Evolutionary conservation across 2,888 invertebrate species (phyloP).

Genomic region (Uloborus plumipes): DNA sequence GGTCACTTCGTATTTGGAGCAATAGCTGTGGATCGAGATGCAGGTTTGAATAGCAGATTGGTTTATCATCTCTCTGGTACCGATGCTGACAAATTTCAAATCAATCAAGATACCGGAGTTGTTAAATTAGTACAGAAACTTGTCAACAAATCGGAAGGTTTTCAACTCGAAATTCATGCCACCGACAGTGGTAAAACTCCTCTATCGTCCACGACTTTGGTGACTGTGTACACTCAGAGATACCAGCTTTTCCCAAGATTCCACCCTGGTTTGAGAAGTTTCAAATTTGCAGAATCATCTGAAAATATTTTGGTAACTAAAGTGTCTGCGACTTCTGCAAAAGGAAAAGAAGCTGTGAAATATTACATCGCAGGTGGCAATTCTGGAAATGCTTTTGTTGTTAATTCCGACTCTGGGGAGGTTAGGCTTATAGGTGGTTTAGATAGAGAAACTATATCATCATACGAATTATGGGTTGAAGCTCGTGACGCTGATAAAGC

Average conservation of each 20-base stretch:
- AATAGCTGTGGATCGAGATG: constrained; percentile 86
- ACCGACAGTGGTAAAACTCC: constrained; percentile 83
- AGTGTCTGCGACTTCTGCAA: constrained; percentile 84
- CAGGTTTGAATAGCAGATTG: constrained; percentile 85
- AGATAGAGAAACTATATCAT: constrained; percentile 86
- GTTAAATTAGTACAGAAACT: constrained; percentile 83
- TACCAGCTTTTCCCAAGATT: constrained; percentile 86
- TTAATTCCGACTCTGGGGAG: constrained; percentile 84
- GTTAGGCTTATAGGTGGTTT: constrained; percentile 85
- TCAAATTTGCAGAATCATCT: constrained; percentile 75
- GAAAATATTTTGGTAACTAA: constrained; percentile 78
- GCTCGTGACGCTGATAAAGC: constrained; percentile 82
- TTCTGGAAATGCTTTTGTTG: constrained; percentile 85
- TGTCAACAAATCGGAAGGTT: constrained; percentile 73
- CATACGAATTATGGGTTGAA: constrained; percentile 93
- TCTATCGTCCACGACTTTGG: constrained; percentile 80
- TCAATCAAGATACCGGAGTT: constrained; percentile 87
- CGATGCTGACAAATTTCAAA: constrained; percentile 82
- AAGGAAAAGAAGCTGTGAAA: constrained; percentile 80
- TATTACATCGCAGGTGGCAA: constrained; percentile 95
- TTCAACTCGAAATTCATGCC: constrained; percentile 75
- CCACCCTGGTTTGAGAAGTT: constrained; percentile 73
- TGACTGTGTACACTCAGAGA: constrained; percentile 83
- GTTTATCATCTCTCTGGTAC: constrained; percentile 83
- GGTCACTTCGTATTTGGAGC: constrained; percentile 90